A percentile compares a stretch with the other conserved stretches of the same genome.
These are phyloP conservation scores for Brachionichthys hirsutus DNA, from an alignment of 2,113 vertebrate species.

Conservation along the genomic window DNA sequence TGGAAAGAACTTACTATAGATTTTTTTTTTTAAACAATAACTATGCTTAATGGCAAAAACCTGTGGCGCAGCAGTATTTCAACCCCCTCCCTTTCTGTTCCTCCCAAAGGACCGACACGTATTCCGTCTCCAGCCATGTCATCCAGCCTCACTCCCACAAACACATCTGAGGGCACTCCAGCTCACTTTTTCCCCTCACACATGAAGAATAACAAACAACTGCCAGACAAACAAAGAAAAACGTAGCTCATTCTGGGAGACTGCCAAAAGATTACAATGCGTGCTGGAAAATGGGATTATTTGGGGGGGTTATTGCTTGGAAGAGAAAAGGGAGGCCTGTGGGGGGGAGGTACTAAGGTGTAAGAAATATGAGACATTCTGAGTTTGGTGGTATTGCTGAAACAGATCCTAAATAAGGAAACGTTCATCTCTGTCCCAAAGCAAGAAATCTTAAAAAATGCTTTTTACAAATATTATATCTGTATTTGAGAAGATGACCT, in stretches of 20 bases:
- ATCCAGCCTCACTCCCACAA: conserved; percentile 61
- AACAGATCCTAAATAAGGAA: no score
- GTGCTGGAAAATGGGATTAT: conserved; percentile 27
- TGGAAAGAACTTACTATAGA: not conserved
- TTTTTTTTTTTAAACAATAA: no score
- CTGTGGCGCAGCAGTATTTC: conserved; percentile 55
- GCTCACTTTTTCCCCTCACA: conserved; percentile 64
- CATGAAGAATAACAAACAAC: conserved; percentile 66
- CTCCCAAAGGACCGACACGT: conserved; percentile 41
- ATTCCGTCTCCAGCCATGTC: conserved; percentile 48
- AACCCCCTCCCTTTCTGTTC: conserved; percentile 31
- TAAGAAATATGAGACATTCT: no score
- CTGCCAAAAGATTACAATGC: conserved; percentile 56
- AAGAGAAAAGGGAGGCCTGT: conserved; percentile 1
- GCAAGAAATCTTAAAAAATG: not conserved
- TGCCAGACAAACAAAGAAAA: conserved; percentile 62
- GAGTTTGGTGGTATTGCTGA: no score
- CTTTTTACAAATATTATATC: not conserved
- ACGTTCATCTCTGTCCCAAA: not conserved
- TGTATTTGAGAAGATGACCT: not conserved
- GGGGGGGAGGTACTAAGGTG: no score
- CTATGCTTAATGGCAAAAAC: conserved; percentile 63
- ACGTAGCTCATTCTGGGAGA: conserved; percentile 36
- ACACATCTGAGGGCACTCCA: conserved; percentile 42
- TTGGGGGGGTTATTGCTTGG: conserved; percentile 8